phyloP scores from a whole-genome alignment of 2,113 vertebrate genomes.

The Cisticola juncidis region DNA sequence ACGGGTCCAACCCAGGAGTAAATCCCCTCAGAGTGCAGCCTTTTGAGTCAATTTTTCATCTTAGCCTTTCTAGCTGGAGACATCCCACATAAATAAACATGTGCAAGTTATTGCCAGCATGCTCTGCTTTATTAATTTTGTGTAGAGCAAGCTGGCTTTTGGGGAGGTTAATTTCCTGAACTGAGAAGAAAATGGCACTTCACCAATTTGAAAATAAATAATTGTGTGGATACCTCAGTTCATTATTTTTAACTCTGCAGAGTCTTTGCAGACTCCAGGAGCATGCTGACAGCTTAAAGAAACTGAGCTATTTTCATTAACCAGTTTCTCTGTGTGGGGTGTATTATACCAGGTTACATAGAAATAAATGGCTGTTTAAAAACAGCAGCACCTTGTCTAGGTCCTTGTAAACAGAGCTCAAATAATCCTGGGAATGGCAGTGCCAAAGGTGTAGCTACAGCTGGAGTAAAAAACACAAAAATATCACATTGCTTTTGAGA shows the following conservation, averaged over 20 bases:
- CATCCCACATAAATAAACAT: slow-evolving; percentile 69
- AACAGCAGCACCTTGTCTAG: neutral
- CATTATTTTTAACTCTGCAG: slow-evolving; percentile 65
- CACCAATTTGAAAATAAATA: slow-evolving; percentile 70
- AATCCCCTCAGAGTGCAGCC: slow-evolving; percentile 45
- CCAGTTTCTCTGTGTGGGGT: neutral
- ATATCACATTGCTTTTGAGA: neutral
- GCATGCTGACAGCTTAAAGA: slow-evolving; percentile 34
- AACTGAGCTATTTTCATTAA: slow-evolving; percentile 26
- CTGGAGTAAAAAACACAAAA: neutral
- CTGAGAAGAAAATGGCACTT: slow-evolving; percentile 65
- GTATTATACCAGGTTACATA: neutral
- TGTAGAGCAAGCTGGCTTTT: slow-evolving; percentile 69
- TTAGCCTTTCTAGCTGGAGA: slow-evolving; percentile 59
- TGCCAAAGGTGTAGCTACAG: neutral
- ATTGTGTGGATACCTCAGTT: slow-evolving; percentile 58
- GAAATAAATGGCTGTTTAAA: slow-evolving; percentile 22
- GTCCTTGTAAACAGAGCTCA: neutral
- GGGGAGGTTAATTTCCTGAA: slow-evolving; percentile 69
- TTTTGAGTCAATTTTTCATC: slow-evolving; percentile 67
- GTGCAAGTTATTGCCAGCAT: slow-evolving; percentile 61
- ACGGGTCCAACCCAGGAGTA: slow-evolving; percentile 24
- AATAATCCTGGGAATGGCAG: neutral
- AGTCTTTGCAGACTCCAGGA: slow-evolving; percentile 18
- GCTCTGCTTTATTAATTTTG: slow-evolving; percentile 73